Evolutionary conservation across 1,140 invertebrate genomes (phyloP), one percentile per base, ranked within the genome.

Genomic region (Spodoptera frugiperda): DNA sequence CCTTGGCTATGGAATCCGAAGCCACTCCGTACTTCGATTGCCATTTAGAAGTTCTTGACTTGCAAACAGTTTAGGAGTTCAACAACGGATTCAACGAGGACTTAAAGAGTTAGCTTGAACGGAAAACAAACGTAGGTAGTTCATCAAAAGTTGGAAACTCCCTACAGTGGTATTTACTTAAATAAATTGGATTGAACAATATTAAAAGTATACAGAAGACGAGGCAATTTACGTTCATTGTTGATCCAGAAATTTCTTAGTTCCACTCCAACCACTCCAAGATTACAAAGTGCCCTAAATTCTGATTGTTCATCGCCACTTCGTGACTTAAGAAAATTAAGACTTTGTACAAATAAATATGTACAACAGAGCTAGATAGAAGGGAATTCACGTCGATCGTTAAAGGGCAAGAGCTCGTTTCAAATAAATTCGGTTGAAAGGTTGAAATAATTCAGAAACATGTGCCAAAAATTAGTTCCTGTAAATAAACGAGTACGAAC

Each of bases 1-100:
- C 72, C 44, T n/a, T 49, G 15, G 46, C 46, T 59, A 33, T 21
- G 44, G 59, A 48, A 73, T 73, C 54, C 49, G 25, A 59, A 39
- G 54, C n/a, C 68, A 33, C 21, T 44, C 25, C 3, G 10, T 30
- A 51, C 11, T 30, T 61, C 12, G n/a, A 17, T 39, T 61, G 25
- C 25, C 55, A 33, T 59, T 59, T 59, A 15, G 8, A 21, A 54
- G 53, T 9, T 17, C 10, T 54, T 21, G 17, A 54, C 21, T 54
- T 12, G 51, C 19, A 17, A 39, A 39, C 33, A 39, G 33, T 39
- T 39, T 39, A 39, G 33, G 33, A 39, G 33, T 39, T 25, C 33
- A 6, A 39, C 33, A 39, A 39, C 6, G 33, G 33, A 39, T 39
- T 39, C 2, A 30, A 30, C 2, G 33, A 39, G 33, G 6, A 39